Conservation (phyloP, 2,113 vertebrate genomes). For the Sardina pilchardus region DNA sequence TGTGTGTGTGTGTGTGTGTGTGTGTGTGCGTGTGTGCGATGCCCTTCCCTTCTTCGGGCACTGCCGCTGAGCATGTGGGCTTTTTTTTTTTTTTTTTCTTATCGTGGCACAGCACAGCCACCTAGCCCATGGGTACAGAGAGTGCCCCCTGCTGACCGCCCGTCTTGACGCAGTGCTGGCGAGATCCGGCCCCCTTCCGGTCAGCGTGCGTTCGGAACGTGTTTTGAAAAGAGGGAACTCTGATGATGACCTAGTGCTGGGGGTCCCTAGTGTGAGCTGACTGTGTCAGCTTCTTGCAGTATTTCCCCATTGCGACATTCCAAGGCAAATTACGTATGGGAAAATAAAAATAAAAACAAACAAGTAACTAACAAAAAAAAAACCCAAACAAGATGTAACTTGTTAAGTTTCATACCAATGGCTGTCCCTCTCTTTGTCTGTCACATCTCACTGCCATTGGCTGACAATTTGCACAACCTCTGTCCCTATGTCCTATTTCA, state of each 20-base stretch:
- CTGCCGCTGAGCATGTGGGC: neutral
- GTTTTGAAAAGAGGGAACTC: neutral
- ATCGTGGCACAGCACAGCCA: neutral
- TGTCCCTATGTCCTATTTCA: slow-evolving; percentile 48
- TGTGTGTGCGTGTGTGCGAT: neutral
- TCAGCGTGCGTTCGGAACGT: neutral
- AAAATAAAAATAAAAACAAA: slow-evolving; percentile 45
- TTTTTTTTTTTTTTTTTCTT: no score
- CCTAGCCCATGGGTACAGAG: neutral
- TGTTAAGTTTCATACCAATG: neutral
- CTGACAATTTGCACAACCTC: slow-evolving; percentile 66
- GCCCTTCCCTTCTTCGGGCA: neutral
- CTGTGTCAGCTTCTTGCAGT: neutral
- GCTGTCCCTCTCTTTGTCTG: slow-evolving; percentile 57
- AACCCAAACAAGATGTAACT: neutral
- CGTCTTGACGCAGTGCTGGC: neutral
- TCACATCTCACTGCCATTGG: slow-evolving; percentile 58
- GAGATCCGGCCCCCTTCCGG: neutral
- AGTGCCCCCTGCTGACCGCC: neutral
- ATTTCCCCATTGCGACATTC: slow-evolving; percentile 59
- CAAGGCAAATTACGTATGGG: slow-evolving; percentile 49
- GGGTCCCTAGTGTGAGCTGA: slow-evolving; percentile 37
- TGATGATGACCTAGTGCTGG: neutral
- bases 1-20: slow-evolving; percentile 2
- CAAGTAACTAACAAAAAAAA: neutral